Conservation (phyloP, 2,797 vertebrate genomes). For the Fistularia tabacaria region DNA sequence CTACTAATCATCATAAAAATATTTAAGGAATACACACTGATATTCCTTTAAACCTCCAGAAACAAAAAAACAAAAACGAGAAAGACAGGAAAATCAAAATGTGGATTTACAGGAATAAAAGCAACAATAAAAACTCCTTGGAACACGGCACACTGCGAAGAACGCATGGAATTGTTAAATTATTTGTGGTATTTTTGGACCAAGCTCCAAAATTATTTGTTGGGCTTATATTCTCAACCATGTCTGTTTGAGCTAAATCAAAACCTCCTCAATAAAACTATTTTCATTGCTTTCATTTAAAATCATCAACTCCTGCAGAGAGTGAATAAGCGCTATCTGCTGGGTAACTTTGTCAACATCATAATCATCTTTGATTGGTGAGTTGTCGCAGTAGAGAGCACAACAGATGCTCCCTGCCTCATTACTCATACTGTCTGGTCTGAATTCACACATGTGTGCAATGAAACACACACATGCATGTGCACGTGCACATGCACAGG, state of each 20-base stretch:
- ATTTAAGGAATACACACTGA: too few relatives aligned
- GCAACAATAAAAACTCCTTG: too few relatives aligned
- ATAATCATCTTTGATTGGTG: slow-evolving; percentile 73
- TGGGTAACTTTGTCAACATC: slow-evolving; percentile 67
- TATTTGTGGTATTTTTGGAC: not conserved
- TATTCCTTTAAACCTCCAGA: too few relatives aligned
- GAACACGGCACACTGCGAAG: too few relatives aligned
- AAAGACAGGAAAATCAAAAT: too few relatives aligned
- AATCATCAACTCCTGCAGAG: slow-evolving; percentile 49
- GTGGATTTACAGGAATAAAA: too few relatives aligned
- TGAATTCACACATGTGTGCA: slow-evolving; percentile 22
- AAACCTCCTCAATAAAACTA: slow-evolving; percentile 16
- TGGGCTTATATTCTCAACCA: not conserved
- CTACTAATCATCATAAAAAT: too few relatives aligned
- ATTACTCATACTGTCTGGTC: slow-evolving; percentile 51
- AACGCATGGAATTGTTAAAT: not conserved
- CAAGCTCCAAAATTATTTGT: not conserved
- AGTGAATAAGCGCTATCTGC: slow-evolving; percentile 54
- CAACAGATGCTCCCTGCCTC: slow-evolving; percentile 66
- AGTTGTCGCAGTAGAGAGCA: slow-evolving; percentile 46
- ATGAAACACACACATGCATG: not conserved
- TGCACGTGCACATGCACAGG: not conserved
- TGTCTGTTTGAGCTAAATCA: not conserved
- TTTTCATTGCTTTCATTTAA: slow-evolving; percentile 37
- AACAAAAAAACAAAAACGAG: too few relatives aligned